phyloP scores from a whole-genome alignment of 2,888 invertebrate species.

The Schizaphis graminum region DNA sequence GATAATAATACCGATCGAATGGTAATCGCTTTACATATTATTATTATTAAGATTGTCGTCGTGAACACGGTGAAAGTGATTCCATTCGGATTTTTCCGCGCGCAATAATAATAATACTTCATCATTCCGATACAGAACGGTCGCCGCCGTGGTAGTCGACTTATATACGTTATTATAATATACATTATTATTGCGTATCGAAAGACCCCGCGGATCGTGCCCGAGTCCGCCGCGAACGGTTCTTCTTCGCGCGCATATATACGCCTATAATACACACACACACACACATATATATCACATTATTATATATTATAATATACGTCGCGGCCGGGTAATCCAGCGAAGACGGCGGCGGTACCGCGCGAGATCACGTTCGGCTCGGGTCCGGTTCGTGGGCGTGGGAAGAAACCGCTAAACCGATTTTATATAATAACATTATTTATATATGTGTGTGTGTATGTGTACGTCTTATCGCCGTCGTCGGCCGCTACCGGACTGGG shows the following conservation, averaged over 20 bases:
- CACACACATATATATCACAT: neutral
- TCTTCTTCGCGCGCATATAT: neutral
- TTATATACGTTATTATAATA: neutral
- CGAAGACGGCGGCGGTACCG: neutral
- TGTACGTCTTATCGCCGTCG: neutral
- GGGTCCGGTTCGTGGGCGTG: slow-evolving; percentile 58
- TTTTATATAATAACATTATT: neutral
- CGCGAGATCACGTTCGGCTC: slow-evolving; percentile 9
- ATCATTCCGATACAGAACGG: neutral
- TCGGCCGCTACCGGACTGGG: neutral
- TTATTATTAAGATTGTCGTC: neutral
- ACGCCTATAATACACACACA: neutral
- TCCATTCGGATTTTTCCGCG: neutral
- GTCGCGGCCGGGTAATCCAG: slow-evolving; percentile 14
- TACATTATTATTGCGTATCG: neutral
- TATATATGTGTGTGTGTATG: neutral
- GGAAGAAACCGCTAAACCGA: slow-evolving; percentile 35
- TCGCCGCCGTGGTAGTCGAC: neutral
- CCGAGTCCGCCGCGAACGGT: slow-evolving; percentile 1
- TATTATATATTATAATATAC: neutral
- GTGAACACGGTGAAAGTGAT: neutral
- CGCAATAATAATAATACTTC: neutral
- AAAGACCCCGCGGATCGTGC: slow-evolving; percentile 26
- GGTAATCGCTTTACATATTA: neutral
- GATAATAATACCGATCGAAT: neutral